Evolutionary conservation across 53 echinoderm and acorn worm genomes (phyloP).

Genomic region (Apostichopus leukothele): DNA sequence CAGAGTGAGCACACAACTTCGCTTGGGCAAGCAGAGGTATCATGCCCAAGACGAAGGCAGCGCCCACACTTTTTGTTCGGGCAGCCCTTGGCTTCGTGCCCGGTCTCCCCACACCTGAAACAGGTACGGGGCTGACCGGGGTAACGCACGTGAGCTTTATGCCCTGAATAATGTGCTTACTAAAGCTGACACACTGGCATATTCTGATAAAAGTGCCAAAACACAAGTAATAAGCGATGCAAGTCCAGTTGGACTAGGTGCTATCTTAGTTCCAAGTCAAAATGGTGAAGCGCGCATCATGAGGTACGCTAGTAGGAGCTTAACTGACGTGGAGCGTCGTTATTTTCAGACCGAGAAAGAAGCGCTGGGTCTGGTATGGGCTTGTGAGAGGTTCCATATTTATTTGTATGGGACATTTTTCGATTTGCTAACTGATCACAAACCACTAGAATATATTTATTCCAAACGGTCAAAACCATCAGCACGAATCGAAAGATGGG

Average conservation of each 20-base stretch:
- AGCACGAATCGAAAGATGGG: conserved; percentile 49
- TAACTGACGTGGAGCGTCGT: conserved; percentile 55
- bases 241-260: conserved; percentile 71
- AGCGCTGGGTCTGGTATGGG: conserved; percentile 59
- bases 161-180: conserved; percentile 47
- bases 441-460: conserved; percentile 61
- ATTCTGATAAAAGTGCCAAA: conserved; percentile 46
- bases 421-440: conserved; percentile 59
- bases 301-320: too few relatives aligned
- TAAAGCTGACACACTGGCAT: conserved; percentile 44
- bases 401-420: conserved; percentile 52
- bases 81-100: too few relatives aligned
- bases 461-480: conserved; percentile 17
- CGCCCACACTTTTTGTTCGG: too few relatives aligned
- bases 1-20: too few relatives aligned
- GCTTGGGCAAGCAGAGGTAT: too few relatives aligned
- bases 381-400: conserved; percentile 56
- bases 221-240: conserved; percentile 65
- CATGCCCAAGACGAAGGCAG: too few relatives aligned
- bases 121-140: too few relatives aligned
- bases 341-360: conserved; percentile 60
- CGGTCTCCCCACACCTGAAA: too few relatives aligned
- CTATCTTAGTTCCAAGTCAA: conserved; percentile 40
- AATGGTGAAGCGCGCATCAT: too few relatives aligned
- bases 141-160: too few relatives aligned